phyloP scores from a whole-genome alignment of 2,888 invertebrate genomes.

The Thysanoteuthis rhombus region DNA sequence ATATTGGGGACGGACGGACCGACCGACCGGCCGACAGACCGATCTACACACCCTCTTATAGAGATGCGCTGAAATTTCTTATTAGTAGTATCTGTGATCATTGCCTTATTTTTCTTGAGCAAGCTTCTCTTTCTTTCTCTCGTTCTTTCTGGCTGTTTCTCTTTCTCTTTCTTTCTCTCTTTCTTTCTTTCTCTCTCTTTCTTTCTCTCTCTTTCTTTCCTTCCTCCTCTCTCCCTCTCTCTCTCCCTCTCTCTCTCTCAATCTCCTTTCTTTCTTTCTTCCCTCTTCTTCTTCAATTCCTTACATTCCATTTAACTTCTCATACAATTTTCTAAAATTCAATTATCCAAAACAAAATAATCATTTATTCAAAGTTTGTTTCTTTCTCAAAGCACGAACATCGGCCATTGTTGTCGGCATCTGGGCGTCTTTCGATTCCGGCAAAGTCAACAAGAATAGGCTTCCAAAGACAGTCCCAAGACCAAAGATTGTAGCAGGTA shows the following conservation, averaged over 20 bases:
- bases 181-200: neutral
- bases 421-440: neutral
- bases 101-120: neutral
- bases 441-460: neutral
- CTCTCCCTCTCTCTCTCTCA: no score
- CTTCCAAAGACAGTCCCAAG: neutral
- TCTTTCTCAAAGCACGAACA: neutral
- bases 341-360: no score
- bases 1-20: no score
- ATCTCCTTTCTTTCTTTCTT: neutral
- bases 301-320: neutral
- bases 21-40: no score
- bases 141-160: neutral
- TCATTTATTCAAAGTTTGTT: neutral
- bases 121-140: neutral
- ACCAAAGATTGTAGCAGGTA: neutral
- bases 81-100: no score
- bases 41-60: no score
- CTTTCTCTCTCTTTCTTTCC: neutral
- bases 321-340: no score
- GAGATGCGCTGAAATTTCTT: no score
- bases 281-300: neutral
- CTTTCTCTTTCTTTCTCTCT: neutral
- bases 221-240: neutral
- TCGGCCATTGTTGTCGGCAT: slow-evolving; percentile 25